phyloP scores from a whole-genome alignment of 2,113 vertebrate species.

The Proteles cristata region DNA sequence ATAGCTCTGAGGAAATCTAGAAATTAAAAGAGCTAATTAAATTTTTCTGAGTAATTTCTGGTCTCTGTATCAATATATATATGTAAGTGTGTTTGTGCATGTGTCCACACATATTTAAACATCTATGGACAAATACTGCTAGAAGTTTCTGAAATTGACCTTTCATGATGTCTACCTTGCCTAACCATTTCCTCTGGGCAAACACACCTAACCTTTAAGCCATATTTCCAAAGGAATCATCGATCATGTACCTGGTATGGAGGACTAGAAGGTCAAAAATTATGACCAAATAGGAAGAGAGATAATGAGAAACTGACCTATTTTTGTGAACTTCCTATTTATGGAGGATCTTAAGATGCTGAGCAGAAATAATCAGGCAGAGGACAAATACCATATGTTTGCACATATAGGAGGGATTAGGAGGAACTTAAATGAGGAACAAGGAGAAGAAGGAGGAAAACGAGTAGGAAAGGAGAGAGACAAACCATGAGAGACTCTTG shows the following conservation, averaged over 20 bases:
- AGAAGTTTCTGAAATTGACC: slow-evolving; percentile 79
- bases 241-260: slow-evolving; percentile 76
- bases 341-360: slow-evolving; percentile 69
- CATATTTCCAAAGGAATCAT: slow-evolving; percentile 78
- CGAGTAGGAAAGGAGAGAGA: too few species aligned
- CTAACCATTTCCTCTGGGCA: slow-evolving; percentile 77
- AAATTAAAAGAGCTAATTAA: slow-evolving; percentile 89
- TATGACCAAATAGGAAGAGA: slow-evolving; percentile 78
- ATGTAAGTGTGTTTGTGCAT: neutral
- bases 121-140: slow-evolving; percentile 69
- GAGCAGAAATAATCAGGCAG: too few species aligned
- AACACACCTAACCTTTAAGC: slow-evolving; percentile 79
- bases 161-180: slow-evolving; percentile 79
- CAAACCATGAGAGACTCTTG: too few species aligned
- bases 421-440: too few species aligned
- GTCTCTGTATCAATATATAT: slow-evolving; percentile 54
- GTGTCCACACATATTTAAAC: slow-evolving; percentile 40
- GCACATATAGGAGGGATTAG: too few species aligned
- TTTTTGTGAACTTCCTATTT: slow-evolving; percentile 72
- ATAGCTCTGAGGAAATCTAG: slow-evolving; percentile 87
- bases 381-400: too few species aligned
- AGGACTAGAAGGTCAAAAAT: slow-evolving; percentile 83
- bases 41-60: slow-evolving; percentile 84
- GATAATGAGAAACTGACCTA: slow-evolving; percentile 81
- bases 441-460: too few species aligned